Base-by-base conservation (phyloP, 2,113 vertebrate species). In the Pelusios castaneus region DNA sequence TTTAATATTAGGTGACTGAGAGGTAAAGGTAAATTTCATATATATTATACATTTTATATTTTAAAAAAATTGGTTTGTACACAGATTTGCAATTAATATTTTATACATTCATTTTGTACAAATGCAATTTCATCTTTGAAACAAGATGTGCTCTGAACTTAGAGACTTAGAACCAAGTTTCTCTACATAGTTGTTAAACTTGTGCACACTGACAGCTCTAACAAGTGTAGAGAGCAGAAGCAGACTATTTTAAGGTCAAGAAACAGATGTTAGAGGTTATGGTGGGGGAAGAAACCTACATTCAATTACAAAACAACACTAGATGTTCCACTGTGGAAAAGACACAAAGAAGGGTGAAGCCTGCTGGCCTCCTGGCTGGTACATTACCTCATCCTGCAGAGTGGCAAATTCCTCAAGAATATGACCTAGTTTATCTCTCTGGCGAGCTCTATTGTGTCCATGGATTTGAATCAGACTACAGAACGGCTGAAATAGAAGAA, bases 391-490 rank as follows among this genome's bases (percentile, higher is more conserved):
- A 96, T 99, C 99, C 96, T 99, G 99, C 49, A 99, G 98, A 2
- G 99, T 99, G 45, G 99, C 99, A 97, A 99, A 99, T 98, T 99
- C 99, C 92, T 99, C 99, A 79, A 99, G 98, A 96, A 99, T 99
- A 95, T 99, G 99, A 75, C 99, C 99, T 52, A 99, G 98, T 89
- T 99, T 99, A 98, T 99, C 99, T 98, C 99, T 98, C 96, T 99
- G 99, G 5, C 99, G 99, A 87, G 99, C 99, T 92, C 99, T 98
- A 90, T 99, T 99, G 97, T 99, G 99, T 91, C 99, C 99, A 47
- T 99, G 99, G 97, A 99, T 99, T 97, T 99, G 99, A 97, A 99
- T 99, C 63, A 99, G 98, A 97, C 99, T 99, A 97, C 99, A 99
- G 96, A 99, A 99, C 0, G 99, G 99, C 99, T 99, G 95, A 5